Conservation (phyloP, 2,113 vertebrate species). For the Hylia prasina region DNA sequence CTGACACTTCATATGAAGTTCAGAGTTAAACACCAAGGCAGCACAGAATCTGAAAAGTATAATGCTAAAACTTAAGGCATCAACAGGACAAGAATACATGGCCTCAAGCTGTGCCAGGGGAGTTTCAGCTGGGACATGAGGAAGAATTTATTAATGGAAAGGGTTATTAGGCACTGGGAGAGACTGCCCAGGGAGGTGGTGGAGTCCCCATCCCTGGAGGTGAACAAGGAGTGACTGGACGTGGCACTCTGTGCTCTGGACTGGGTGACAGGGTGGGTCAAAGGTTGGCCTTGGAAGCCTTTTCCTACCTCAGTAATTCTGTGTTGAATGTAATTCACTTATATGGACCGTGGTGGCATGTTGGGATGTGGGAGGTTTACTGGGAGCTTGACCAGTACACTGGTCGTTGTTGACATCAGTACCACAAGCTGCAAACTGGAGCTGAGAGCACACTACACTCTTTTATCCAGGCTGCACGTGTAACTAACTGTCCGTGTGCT, state of each 20-base stretch:
- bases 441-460: rapidly evolving
- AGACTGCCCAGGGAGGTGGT: neutral
- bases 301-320: neutral
- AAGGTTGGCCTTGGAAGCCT: neutral
- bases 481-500: neutral
- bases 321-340: neutral
- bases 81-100: no score
- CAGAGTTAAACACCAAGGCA: neutral
- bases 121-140: neutral
- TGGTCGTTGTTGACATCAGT: neutral
- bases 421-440: neutral
- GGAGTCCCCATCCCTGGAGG: neutral
- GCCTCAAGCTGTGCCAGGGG: neutral
- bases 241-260: neutral
- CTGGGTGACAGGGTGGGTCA: neutral
- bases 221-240: rapidly evolving
- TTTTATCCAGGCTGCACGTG: rapidly evolving
- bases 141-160: neutral
- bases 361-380: neutral
- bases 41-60: neutral
- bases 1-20: neutral
- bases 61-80: neutral
- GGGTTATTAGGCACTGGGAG: neutral
- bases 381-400: neutral
- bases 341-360: rapidly evolving